Conservation (phyloP, 2,888 invertebrate species). For the Drosophila lutescens region DNA sequence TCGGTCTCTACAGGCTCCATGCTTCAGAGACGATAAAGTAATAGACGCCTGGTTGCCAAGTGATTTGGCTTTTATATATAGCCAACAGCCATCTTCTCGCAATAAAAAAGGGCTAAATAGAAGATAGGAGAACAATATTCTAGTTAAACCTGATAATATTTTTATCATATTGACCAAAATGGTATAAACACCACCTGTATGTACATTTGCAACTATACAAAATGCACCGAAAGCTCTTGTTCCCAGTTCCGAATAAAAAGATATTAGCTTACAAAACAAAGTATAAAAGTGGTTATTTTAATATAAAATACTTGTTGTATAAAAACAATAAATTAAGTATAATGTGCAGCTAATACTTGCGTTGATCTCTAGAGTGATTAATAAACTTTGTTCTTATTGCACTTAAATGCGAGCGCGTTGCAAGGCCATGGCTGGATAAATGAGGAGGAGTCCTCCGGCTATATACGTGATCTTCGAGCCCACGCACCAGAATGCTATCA, state of each 20-base stretch:
- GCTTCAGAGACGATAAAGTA: too few relatives aligned
- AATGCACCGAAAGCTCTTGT: too few relatives aligned
- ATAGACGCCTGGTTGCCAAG: too few relatives aligned
- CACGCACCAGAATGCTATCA: slow-evolving; percentile 94
- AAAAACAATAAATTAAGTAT: slow-evolving; percentile 55
- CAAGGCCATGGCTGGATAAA: slow-evolving; percentile 90
- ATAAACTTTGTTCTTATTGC: slow-evolving; percentile 33
- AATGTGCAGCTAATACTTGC: slow-evolving; percentile 63
- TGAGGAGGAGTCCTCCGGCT: slow-evolving; percentile 90
- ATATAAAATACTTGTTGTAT: slow-evolving; percentile 41
- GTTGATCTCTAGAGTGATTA: slow-evolving; percentile 35
- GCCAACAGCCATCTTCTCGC: too few relatives aligned
- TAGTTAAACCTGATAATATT: too few relatives aligned
- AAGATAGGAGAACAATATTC: too few relatives aligned
- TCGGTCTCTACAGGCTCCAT: too few relatives aligned
- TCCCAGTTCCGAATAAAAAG: not conserved
- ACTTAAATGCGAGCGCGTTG: slow-evolving; percentile 80
- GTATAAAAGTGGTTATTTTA: slow-evolving; percentile 43
- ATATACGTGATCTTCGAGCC: slow-evolving; percentile 93
- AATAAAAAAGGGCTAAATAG: too few relatives aligned
- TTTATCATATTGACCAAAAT: too few relatives aligned
- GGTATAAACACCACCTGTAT: too few relatives aligned
- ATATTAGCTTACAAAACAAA: slow-evolving; percentile 22
- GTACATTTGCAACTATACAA: too few relatives aligned
- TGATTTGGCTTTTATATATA: too few relatives aligned